Percentiles rank a stretch among this genome's conserved stretches.
Evolutionary conservation across 1,140 invertebrate species (phyloP).

Genomic region (Drosophila dunni): DNA sequence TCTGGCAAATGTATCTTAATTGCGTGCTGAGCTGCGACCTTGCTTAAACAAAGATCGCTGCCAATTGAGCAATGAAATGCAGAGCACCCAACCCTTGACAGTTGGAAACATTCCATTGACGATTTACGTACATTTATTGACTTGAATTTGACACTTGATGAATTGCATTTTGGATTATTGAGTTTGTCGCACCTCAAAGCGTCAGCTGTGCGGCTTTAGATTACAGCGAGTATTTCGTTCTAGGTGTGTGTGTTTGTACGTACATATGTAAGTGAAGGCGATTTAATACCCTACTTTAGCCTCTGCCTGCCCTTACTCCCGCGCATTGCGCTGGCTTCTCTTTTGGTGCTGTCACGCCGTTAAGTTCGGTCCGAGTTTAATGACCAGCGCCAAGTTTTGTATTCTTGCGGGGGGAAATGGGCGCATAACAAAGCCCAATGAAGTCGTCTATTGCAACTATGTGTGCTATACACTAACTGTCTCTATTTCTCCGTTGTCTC

Average conservation of each 20-base stretch:
- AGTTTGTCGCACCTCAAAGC: background rate
- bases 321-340: constrained; percentile 32
- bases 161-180: constrained; percentile 32
- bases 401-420: constrained; percentile 19
- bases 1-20: background rate
- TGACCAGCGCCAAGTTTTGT: constrained; percentile 48
- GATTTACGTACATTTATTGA: constrained; percentile 5
- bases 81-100: constrained; percentile 1
- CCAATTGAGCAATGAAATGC: background rate
- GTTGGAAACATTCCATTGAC: constrained; percentile 1
- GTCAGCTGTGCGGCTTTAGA: constrained; percentile 32
- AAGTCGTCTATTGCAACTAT: constrained; percentile 30
- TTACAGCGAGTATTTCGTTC: constrained; percentile 13
- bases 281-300: background rate
- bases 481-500: background rate
- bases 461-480: background rate
- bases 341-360: constrained; percentile 18
- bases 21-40: background rate
- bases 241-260: background rate
- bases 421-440: constrained; percentile 31
- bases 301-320: too few species aligned
- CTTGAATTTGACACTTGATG: constrained; percentile 36
- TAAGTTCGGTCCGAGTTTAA: constrained; percentile 44
- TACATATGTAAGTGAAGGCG: constrained; percentile 1
- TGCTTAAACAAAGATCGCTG: background rate